phyloP scores from a whole-genome alignment of 2,113 vertebrate genomes.

The Sorex fumeus region DNA sequence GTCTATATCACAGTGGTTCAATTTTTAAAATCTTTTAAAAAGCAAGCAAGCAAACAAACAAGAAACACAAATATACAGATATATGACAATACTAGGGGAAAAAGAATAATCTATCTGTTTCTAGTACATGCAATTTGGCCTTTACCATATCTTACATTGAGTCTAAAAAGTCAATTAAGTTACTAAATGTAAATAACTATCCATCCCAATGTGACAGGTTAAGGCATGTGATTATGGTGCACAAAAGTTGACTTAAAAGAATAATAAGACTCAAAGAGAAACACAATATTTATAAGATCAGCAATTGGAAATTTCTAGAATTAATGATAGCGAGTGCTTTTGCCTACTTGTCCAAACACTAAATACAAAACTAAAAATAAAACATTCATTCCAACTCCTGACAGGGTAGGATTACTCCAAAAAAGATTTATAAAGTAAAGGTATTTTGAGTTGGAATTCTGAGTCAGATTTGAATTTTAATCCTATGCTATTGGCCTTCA shows the following conservation, averaged over 20 bases:
- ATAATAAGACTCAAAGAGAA: slow-evolving; percentile 39
- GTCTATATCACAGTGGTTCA: too few relatives aligned
- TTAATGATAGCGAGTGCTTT: slow-evolving; percentile 51
- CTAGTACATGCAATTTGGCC: slow-evolving; percentile 26
- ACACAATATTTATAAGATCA: slow-evolving; percentile 50
- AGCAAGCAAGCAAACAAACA: too few relatives aligned
- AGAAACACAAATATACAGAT: too few relatives aligned
- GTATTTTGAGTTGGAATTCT: too few relatives aligned
- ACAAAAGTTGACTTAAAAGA: slow-evolving; percentile 36
- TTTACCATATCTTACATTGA: not conserved
- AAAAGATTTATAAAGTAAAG: slow-evolving; percentile 23
- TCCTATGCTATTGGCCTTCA: slow-evolving; percentile 42
- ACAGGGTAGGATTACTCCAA: slow-evolving; percentile 11
- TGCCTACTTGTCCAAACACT: slow-evolving; percentile 26
- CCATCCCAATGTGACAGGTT: not conserved
- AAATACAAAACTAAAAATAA: slow-evolving; percentile 63
- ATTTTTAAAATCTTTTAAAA: too few relatives aligned
- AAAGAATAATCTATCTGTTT: not conserved
- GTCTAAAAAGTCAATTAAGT: not conserved
- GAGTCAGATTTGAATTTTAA: slow-evolving; percentile 3
- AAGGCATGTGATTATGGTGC: not conserved
- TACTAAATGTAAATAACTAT: slow-evolving; percentile 41
- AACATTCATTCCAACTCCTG: slow-evolving; percentile 5
- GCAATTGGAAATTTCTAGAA: slow-evolving; percentile 40
- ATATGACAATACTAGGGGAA: too few relatives aligned